phyloP scores from a whole-genome alignment of 1,140 invertebrate genomes.

The Zaprionus ghesquierei region DNA sequence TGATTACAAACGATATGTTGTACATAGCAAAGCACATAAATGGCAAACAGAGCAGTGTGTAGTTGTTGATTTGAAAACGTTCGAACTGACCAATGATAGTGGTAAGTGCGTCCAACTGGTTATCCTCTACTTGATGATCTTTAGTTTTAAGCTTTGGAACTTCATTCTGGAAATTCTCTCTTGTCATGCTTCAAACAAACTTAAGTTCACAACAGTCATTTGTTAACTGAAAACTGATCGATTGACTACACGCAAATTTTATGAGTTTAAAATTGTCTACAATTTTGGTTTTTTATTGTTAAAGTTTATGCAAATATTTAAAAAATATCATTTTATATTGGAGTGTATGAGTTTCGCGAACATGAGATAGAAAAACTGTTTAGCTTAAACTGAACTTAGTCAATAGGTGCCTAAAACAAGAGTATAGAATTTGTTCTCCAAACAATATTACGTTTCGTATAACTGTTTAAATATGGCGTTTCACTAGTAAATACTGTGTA shows the following conservation, averaged over 20 bases:
- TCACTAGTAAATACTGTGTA: slow-evolving; percentile 44
- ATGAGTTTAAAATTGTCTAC: slow-evolving; percentile 17
- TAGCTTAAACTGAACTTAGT: slow-evolving; percentile 13
- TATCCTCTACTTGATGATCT: background rate
- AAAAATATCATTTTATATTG: slow-evolving; percentile 75
- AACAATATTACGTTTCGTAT: background rate
- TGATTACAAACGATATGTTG: slow-evolving; percentile 84
- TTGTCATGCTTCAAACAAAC: background rate
- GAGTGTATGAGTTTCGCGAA: slow-evolving; percentile 35
- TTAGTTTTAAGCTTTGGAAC: background rate
- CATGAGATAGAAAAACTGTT: slow-evolving; percentile 14
- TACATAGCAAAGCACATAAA: slow-evolving; percentile 83
- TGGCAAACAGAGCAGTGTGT: slow-evolving; percentile 83
- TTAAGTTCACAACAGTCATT: background rate
- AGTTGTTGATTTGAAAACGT: slow-evolving; percentile 84
- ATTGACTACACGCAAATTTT: background rate
- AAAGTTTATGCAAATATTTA: slow-evolving; percentile 61
- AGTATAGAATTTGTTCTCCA: background rate
- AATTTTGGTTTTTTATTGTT: slow-evolving; percentile 45
- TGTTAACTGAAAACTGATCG: background rate
- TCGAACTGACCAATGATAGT: slow-evolving; percentile 84
- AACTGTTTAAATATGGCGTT: slow-evolving; percentile 61
- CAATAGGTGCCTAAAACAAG: slow-evolving; percentile 14
- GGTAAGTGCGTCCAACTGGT: slow-evolving; percentile 64
- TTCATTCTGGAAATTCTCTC: background rate